These are phyloP conservation scores for Alectoris magna DNA, from an alignment of 2,797 vertebrate genomes.

Conservation along the genomic window DNA sequence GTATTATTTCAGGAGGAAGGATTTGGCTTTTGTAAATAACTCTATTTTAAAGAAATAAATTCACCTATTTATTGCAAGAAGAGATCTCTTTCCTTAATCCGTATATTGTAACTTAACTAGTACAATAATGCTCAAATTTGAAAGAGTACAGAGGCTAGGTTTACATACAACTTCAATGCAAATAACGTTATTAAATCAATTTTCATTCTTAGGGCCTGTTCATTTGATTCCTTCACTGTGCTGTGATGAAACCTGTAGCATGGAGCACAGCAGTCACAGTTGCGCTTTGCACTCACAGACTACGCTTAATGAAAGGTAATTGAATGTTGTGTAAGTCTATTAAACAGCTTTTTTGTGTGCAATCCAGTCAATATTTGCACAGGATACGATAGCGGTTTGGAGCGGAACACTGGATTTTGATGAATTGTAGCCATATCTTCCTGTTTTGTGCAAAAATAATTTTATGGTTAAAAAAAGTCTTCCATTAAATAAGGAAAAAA, in stretches of 20 bases:
- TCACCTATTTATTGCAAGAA: background rate
- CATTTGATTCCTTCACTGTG: conserved; percentile 90
- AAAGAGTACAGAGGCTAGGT: background rate
- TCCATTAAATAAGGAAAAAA: background rate
- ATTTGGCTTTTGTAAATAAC: background rate
- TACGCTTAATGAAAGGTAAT: conserved; percentile 87
- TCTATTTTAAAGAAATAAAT: background rate
- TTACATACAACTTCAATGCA: background rate
- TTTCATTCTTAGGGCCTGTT: conserved; percentile 83
- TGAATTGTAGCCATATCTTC: background rate
- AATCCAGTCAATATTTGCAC: background rate
- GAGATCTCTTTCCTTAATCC: background rate
- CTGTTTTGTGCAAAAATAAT: background rate
- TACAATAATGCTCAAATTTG: background rate
- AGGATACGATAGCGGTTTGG: background rate
- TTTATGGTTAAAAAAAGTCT: background rate
- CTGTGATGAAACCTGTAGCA: conserved; percentile 87
- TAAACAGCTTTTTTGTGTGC: background rate
- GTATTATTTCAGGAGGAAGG: background rate
- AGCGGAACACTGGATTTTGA: background rate
- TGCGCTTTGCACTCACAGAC: conserved; percentile 84
- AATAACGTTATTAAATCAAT: background rate
- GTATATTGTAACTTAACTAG: background rate
- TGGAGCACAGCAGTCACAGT: conserved; percentile 77
- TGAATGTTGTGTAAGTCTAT: background rate